phyloP scores from a whole-genome alignment of 1,140 invertebrate species.

The Aleiodes sp. region DNA sequence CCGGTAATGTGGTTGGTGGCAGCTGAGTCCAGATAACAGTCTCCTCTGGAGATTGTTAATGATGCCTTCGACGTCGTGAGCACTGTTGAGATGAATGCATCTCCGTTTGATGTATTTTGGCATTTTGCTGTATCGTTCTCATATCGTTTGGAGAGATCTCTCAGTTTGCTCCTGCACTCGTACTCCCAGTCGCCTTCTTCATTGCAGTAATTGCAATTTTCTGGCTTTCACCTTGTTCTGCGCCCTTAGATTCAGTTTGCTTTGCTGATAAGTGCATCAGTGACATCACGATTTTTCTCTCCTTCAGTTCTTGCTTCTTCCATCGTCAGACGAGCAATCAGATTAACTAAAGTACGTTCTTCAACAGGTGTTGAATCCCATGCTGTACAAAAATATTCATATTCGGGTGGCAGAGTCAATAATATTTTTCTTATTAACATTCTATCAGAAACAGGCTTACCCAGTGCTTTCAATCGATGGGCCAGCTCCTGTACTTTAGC shows the following conservation, averaged over 20 bases:
- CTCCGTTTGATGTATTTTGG: not conserved
- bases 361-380: conserved; percentile 48
- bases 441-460: conserved; percentile 42
- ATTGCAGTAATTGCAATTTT: conserved; percentile 31
- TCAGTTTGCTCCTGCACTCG: not conserved
- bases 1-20: conserved; percentile 40
- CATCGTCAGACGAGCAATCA: conserved; percentile 42
- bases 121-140: conserved; percentile 4
- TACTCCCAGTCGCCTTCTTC: conserved; percentile 28
- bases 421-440: conserved; percentile 53
- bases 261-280: not conserved
- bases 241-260: too few species aligned
- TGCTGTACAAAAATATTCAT: conserved; percentile 51
- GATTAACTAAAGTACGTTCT: conserved; percentile 27
- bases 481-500: conserved; percentile 45
- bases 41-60: too few species aligned
- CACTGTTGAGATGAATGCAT: not conserved
- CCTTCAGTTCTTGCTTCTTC: conserved; percentile 30
- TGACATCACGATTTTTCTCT: not conserved
- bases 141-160: not conserved
- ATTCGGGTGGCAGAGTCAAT: conserved; percentile 42
- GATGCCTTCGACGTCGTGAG: not conserved
- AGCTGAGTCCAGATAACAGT: conserved; percentile 49
- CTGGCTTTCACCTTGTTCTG: too few species aligned
- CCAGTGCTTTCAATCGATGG: conserved; percentile 40